These are phyloP conservation scores for Phaedon cochleariae DNA, from an alignment of 2,888 invertebrate genomes.

Conservation along the genomic window DNA sequence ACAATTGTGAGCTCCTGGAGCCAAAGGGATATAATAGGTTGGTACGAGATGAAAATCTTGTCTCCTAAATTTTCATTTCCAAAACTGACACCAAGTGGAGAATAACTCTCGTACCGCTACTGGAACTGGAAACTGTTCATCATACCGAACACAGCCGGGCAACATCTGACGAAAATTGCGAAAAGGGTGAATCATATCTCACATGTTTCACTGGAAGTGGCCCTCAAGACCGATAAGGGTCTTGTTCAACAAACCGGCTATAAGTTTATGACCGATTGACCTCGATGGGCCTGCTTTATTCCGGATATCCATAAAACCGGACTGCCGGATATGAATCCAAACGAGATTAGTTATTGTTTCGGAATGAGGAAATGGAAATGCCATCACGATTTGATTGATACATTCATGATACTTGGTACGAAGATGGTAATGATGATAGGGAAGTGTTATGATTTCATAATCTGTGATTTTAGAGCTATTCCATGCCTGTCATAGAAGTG, in stretches of 20 bases:
- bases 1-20: no score
- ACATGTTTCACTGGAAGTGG: conserved; percentile 13
- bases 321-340: neutral
- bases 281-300: conserved; percentile 15
- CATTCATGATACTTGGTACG: no score
- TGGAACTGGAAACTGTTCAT: neutral
- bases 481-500: no score
- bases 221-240: conserved; percentile 22
- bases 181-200: conserved; percentile 6
- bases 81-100: no score
- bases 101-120: conserved; percentile 19
- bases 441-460: no score
- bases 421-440: no score
- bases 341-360: neutral
- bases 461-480: no score
- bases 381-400: no score
- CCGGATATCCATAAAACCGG: neutral
- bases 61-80: no score
- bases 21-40: no score
- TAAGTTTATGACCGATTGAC: conserved; percentile 28
- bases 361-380: no score
- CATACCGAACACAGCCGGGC: conserved; percentile 9
- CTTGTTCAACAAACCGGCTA: conserved; percentile 25
- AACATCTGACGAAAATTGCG: conserved; percentile 48
- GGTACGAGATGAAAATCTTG: no score